phyloP scores from a whole-genome alignment of 2,797 vertebrate genomes.

The Crocodylus rhombifer region DNA sequence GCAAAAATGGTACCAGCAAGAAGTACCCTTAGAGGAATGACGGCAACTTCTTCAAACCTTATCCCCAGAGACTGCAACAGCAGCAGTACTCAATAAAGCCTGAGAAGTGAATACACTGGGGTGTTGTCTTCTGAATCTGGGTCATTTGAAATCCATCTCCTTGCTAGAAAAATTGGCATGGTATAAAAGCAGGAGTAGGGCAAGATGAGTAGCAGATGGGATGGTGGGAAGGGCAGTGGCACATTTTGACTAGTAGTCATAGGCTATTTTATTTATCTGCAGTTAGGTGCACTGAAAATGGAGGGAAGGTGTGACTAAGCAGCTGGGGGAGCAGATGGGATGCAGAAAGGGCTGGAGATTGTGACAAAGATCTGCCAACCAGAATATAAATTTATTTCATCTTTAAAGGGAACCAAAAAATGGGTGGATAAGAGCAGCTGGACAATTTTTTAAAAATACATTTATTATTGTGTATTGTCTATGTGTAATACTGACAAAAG shows the following conservation, averaged over 20 bases:
- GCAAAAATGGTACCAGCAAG: neutral
- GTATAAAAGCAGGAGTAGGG: neutral
- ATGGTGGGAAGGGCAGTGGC: conserved; percentile 39
- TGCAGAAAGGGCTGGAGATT: conserved; percentile 68
- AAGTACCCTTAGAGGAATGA: neutral
- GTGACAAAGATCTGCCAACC: conserved; percentile 78
- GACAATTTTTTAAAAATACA: conserved; percentile 20
- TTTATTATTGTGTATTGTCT: neutral
- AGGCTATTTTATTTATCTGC: conserved; percentile 57
- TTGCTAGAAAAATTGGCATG: conserved; percentile 46
- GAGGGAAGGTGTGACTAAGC: conserved; percentile 67
- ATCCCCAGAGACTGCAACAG: neutral
- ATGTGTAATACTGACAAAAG: neutral
- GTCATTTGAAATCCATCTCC: conserved; percentile 63
- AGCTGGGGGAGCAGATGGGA: conserved; percentile 80
- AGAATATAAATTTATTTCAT: conserved; percentile 62
- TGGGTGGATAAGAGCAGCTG: conserved; percentile 65
- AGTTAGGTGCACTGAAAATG: neutral
- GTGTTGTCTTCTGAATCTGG: neutral
- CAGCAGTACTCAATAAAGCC: neutral
- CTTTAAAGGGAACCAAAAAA: conserved; percentile 73
- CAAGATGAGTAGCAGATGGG: conserved; percentile 44
- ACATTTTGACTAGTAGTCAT: conserved; percentile 71
- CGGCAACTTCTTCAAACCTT: neutral
- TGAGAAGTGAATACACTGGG: neutral